Percentiles rank a stretch among this genome's conserved stretches.
phyloP scores from a whole-genome alignment of 2,113 vertebrate species.

The Psettodes erumei region DNA sequence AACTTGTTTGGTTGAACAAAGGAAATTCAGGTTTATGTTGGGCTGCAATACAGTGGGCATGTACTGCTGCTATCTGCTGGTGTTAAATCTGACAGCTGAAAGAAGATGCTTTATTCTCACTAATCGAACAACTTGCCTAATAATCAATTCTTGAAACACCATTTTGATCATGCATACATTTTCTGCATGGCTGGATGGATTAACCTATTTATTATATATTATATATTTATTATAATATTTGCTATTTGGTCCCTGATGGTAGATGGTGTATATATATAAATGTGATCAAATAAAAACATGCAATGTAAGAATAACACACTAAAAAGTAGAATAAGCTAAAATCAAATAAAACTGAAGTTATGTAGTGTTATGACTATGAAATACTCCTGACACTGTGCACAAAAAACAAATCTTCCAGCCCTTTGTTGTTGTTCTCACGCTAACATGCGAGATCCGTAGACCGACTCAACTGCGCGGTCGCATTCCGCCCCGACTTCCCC shows the following conservation, averaged over 20 bases:
- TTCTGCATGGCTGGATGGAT: background rate
- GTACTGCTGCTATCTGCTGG: background rate
- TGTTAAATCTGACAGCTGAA: background rate
- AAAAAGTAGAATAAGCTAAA: no score
- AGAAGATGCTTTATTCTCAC: background rate
- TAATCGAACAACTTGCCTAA: background rate
- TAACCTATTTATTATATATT: background rate
- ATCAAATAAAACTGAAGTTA: background rate
- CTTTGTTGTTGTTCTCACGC: slow-evolving; percentile 82
- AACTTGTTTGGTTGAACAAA: background rate
- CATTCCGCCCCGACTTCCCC: slow-evolving; percentile 79
- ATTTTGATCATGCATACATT: background rate
- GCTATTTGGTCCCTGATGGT: no score
- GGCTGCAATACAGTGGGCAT: background rate
- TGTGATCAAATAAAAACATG: background rate
- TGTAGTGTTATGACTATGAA: background rate
- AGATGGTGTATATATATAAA: no score
- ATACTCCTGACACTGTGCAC: background rate
- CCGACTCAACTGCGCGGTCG: slow-evolving; percentile 72
- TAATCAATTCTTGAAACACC: background rate
- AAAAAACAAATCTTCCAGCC: slow-evolving; percentile 45
- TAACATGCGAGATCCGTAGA: slow-evolving; percentile 76
- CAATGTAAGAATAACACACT: background rate
- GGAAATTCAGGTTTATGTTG: background rate
- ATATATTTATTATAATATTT: background rate